Percentiles rank a stretch among this genome's conserved stretches.
Evolutionary conservation across 2,797 vertebrate species (phyloP).

Genomic region (Acanthopagrus latus): DNA sequence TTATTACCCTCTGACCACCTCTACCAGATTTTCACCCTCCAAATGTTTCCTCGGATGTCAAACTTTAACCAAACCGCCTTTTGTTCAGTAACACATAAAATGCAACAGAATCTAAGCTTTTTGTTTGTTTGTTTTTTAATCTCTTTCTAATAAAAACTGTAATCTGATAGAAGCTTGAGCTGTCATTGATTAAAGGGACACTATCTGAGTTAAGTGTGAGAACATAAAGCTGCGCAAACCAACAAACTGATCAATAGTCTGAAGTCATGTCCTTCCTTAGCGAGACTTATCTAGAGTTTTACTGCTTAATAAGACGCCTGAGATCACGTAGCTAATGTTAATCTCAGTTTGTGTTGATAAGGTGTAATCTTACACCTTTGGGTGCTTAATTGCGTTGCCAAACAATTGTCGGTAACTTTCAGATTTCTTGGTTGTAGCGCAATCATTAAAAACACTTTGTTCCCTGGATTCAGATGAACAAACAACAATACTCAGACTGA

Average conservation of each 20-base stretch:
- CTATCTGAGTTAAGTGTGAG: neutral
- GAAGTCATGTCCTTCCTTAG: neutral
- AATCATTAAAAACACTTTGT: slow-evolving; percentile 1
- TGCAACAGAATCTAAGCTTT: slow-evolving; percentile 12
- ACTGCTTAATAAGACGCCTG: slow-evolving; percentile 45
- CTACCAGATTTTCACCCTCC: slow-evolving; percentile 65
- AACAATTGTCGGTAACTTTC: neutral
- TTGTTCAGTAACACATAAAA: slow-evolving; percentile 12
- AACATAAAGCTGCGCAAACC: neutral
- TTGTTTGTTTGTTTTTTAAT: slow-evolving; percentile 33
- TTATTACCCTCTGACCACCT: slow-evolving; percentile 70
- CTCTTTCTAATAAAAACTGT: slow-evolving; percentile 5
- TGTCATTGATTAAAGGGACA: slow-evolving; percentile 26
- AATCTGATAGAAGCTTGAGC: slow-evolving; percentile 9
- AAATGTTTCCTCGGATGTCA: slow-evolving; percentile 63
- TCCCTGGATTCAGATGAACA: neutral
- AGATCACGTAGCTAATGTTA: slow-evolving; percentile 35
- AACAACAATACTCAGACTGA: neutral
- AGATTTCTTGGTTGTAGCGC: neutral
- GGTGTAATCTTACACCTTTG: slow-evolving; percentile 24
- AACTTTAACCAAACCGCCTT: slow-evolving; percentile 59
- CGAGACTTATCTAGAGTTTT: slow-evolving; percentile 22
- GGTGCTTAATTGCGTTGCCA: slow-evolving; percentile 9
- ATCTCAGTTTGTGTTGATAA: slow-evolving; percentile 50
- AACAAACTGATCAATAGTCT: slow-evolving; percentile 2